Base-by-base conservation (phyloP, 2,888 invertebrate genomes). In the Acronicta alni region DNA sequence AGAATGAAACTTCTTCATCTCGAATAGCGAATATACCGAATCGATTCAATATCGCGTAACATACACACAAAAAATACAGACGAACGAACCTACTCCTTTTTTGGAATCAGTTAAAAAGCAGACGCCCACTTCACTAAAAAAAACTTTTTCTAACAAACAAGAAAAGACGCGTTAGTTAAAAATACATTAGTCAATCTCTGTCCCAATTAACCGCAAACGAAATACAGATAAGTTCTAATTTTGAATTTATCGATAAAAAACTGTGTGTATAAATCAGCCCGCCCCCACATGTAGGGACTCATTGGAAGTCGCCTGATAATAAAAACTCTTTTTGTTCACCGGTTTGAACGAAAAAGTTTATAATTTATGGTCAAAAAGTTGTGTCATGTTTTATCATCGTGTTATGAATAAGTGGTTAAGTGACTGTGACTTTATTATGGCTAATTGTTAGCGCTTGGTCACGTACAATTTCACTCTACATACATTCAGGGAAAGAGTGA, bases 191-290 rank as follows among this genome's bases (percentile, higher is more conserved):
- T 89, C 85, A 85, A 79, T 80, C 77, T 62, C 37, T 68, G 54
- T 64, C 68, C 84, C 85, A 88, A 89, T 88, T 87, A 87, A 82
- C 82, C 72, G 65, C 61, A 53, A 68, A 51, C 65, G 66, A 66
- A 75, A 74, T 60, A 38, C 56, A 87, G 89, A 91, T 91, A 89
- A 86, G 77, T 81, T 72, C 85, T 87, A 87, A 90, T 90, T 91
- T 85, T 77, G 87, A 89, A 90, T 90, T 88, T 89, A 87, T 87
- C 84, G 87, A 86, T 83, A 87, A 89, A 88, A 84, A 86, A 82
- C 65, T 69, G 75, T 73, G 46, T 59, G 59, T 76, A 89, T 91
- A 91, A 91, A 92, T 91, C 91, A 90, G 85, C 41, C 47, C 75
- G 74, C 76, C 84, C 82, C 78, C 88, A 87, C 88, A 84, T 82